Percentiles rank a stretch among this genome's conserved stretches.
These are phyloP conservation scores for Corydoras sp. DNA, from an alignment of 2,113 vertebrate genomes.

Conservation along the genomic window DNA sequence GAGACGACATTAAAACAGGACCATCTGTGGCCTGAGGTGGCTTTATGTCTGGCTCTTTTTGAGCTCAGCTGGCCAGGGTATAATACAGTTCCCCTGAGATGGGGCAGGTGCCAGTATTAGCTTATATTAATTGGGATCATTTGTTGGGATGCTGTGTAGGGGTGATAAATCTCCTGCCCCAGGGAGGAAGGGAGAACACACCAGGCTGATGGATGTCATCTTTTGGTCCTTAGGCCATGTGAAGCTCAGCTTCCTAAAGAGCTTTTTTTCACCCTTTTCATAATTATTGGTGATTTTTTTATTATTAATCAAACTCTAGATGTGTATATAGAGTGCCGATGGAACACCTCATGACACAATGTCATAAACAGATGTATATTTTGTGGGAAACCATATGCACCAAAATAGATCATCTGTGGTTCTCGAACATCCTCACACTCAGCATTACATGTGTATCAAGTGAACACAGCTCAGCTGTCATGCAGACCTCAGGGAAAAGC, in stretches of 20 bases:
- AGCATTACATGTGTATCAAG: neutral
- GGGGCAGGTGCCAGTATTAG: slow-evolving; percentile 39
- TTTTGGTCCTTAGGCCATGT: slow-evolving; percentile 42
- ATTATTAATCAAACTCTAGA: too few species aligned
- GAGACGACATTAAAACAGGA: neutral
- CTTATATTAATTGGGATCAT: slow-evolving; percentile 48
- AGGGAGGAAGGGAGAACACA: slow-evolving; percentile 28
- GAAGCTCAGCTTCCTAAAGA: too few species aligned
- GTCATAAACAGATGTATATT: too few species aligned
- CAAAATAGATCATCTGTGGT: too few species aligned
- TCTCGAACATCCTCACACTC: too few species aligned
- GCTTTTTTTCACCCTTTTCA: too few species aligned
- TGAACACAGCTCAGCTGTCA: slow-evolving; percentile 23
- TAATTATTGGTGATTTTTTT: too few species aligned
- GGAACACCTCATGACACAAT: too few species aligned
- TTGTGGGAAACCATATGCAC: too few species aligned
- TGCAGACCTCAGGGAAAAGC: slow-evolving; percentile 18
- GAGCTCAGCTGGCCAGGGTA: slow-evolving; percentile 38
- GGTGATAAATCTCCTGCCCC: slow-evolving; percentile 51
- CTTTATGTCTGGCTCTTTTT: slow-evolving; percentile 7
- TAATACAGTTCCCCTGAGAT: slow-evolving; percentile 16
- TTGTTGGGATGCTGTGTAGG: slow-evolving; percentile 21
- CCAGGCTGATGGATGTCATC: slow-evolving; percentile 52
- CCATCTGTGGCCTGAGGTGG: neutral
- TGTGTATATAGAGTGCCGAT: too few species aligned